Base-by-base conservation (phyloP, 2,797 vertebrate genomes). In the Pangasius larnaudii region DNA sequence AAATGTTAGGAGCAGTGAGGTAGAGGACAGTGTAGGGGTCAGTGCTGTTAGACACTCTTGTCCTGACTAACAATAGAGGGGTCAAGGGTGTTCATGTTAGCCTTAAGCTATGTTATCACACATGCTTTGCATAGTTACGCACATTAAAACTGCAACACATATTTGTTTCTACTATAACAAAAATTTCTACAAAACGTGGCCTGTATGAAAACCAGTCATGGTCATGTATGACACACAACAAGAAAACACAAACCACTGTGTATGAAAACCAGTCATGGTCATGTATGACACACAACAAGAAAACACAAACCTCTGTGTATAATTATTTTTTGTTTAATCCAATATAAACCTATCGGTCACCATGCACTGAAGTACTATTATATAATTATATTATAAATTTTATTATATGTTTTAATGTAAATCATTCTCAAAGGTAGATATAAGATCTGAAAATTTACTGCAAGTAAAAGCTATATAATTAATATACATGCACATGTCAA, bases 1-100 rank as follows among this genome's bases (percentile, higher is more conserved):
- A 93, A 91, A 94, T 93, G 94, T 94, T 93, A 24, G 74, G 56
- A 74, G 42, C 95, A 94, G 91, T 92, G 95, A 94, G 94, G 94
- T 95, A 85, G 80, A 65, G 87, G 89, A 79, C 74, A 75, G 65
- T 87, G 87, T 84, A 83, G 65, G 59, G 87, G 89, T 84, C 85
- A 86, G 81, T 87, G 88, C 77, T 81, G 85, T 77, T 63, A 59
- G 46, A 86, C 71, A 72, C 24, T 85, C 36, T 85, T 85, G 67
- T 71, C 71, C 80, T 80, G 74, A 24, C 63, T 80, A 86, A 89
- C 87, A 86, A 82, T 85, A 87, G 53, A 84, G 74, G 42, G 74
- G 63, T 61, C 86, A 88, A 67, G 67, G 49, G 84, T 82, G 84
- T 75, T 79, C 89, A 78, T 82, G 81, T 89, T 86, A 88, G 65